Evolutionary conservation across 2,113 vertebrate genomes (phyloP).

Genomic region (Marmota flaviventris): DNA sequence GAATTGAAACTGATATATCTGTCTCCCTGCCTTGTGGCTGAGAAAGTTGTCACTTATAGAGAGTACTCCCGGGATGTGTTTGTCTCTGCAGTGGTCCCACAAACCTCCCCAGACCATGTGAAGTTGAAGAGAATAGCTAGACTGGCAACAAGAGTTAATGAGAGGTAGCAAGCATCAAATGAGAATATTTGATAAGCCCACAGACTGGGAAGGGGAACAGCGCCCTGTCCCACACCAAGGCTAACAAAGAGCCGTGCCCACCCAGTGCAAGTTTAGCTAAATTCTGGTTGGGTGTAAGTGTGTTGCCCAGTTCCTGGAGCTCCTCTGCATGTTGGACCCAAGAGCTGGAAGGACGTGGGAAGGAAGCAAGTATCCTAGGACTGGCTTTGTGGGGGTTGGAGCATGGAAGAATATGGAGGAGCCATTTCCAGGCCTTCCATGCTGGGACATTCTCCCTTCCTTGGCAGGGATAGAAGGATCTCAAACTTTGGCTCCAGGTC

Average conservation of each 20-base stretch:
- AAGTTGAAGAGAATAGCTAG: neutral
- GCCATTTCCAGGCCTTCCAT: neutral
- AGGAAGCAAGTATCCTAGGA: neutral
- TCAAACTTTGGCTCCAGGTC: neutral
- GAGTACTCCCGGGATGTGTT: neutral
- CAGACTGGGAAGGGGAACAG: neutral
- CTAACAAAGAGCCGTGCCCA: neutral
- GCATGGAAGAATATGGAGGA: neutral
- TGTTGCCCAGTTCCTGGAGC: neutral
- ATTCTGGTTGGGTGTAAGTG: neutral
- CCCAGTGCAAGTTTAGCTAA: no score
- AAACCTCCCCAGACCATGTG: neutral
- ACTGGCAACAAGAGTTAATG: neutral
- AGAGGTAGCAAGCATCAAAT: neutral
- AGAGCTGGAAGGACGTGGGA: neutral
- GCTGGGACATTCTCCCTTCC: neutral
- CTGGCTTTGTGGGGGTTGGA: neutral
- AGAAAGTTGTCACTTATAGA: neutral
- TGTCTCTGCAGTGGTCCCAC: neutral
- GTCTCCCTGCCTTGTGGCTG: neutral
- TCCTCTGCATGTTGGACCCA: neutral
- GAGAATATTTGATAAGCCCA: neutral
- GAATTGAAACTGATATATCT: neutral
- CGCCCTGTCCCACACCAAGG: fast-evolving
- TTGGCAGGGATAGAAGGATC: neutral